phyloP scores from a whole-genome alignment of 2,888 invertebrate genomes.

The Drosophila rubida region DNA sequence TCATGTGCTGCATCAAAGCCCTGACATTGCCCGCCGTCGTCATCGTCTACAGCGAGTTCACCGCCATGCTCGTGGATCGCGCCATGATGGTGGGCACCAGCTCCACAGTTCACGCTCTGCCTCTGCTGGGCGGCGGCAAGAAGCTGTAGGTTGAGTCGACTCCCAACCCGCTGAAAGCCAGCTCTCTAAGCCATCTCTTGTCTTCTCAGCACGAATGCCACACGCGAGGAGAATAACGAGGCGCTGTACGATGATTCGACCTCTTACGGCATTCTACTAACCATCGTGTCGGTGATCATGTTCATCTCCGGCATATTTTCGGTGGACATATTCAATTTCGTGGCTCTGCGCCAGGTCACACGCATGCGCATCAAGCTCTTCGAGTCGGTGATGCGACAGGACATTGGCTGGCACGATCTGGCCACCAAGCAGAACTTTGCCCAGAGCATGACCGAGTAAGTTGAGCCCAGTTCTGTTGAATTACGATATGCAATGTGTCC shows the following conservation, averaged over 20 bases:
- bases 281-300: constrained; percentile 87
- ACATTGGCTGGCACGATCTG: constrained; percentile 91
- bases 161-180: no score
- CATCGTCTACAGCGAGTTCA: constrained; percentile 91
- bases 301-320: constrained; percentile 88
- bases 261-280: constrained; percentile 88
- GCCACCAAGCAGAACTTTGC: constrained; percentile 90
- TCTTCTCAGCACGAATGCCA: constrained; percentile 86
- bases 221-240: constrained; percentile 86
- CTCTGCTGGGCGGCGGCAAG: constrained; percentile 88
- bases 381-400: constrained; percentile 88
- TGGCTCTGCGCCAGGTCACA: constrained; percentile 88
- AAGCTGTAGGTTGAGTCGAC: constrained; percentile 86
- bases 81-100: constrained; percentile 87
- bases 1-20: constrained; percentile 88
- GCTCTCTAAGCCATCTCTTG: no score
- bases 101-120: constrained; percentile 86
- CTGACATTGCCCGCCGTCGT: constrained; percentile 89
- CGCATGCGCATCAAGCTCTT: constrained; percentile 88
- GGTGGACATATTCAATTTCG: constrained; percentile 89
- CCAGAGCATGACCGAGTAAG: constrained; percentile 91
- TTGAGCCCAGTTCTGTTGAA: no score
- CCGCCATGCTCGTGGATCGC: constrained; percentile 89
- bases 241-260: constrained; percentile 88
- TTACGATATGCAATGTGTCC: no score